phyloP scores from a whole-genome alignment of 2,113 vertebrate genomes.

The Amphilophus citrinellus region DNA sequence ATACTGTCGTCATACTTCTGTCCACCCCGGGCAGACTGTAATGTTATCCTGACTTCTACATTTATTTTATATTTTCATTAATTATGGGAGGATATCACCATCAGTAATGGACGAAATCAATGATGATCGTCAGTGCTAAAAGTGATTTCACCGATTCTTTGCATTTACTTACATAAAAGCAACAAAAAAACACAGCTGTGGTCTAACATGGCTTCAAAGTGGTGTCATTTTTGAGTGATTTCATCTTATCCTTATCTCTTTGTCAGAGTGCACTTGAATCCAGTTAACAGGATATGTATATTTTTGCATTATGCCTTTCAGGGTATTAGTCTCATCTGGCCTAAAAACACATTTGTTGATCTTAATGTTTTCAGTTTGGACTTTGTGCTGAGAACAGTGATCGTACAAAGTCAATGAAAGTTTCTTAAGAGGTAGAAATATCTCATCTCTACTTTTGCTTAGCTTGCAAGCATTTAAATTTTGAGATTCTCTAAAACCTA shows the following conservation, averaged over 20 bases:
- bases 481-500: no score
- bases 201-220: not conserved
- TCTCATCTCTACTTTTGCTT: no score
- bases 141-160: not conserved
- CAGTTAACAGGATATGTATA: not conserved
- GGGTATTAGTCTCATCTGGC: conserved; percentile 16
- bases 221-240: not conserved
- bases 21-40: no score
- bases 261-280: not conserved
- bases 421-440: not conserved
- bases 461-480: no score
- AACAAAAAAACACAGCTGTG: not conserved
- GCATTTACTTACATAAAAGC: no score
- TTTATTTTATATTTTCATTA: no score
- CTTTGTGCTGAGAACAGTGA: not conserved
- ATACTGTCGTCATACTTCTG: no score
- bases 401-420: not conserved
- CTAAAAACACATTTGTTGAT: not conserved
- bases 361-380: not conserved
- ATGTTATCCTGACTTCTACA: no score
- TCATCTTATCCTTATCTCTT: not conserved
- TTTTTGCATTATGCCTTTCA: not conserved
- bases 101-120: not conserved
- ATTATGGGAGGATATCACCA: no score
- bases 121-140: not conserved